phyloP scores from a whole-genome alignment of 2,113 vertebrate species.

The Archocentrus centrarchus region DNA sequence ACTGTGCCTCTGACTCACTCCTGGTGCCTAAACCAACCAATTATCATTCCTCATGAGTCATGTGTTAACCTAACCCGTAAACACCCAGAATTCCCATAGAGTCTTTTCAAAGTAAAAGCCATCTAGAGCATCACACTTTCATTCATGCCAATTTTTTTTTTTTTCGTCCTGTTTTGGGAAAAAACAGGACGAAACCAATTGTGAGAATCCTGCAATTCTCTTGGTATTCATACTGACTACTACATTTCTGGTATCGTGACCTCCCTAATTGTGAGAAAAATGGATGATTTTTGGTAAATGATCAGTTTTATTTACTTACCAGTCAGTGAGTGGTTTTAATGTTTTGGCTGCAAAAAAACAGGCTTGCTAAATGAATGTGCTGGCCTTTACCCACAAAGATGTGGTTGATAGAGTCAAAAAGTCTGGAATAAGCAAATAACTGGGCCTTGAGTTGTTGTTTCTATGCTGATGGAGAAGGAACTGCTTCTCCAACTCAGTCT shows the following conservation, averaged over 20 bases:
- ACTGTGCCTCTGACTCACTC: conserved; percentile 5
- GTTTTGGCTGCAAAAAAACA: too few species aligned
- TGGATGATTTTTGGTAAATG: too few species aligned
- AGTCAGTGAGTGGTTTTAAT: too few species aligned
- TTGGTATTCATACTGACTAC: too few species aligned
- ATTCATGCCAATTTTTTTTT: not conserved
- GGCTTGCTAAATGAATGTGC: not conserved
- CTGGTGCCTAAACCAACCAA: conserved; percentile 3
- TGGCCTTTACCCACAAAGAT: not conserved
- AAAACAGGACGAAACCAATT: too few species aligned
- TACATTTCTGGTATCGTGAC: too few species aligned
- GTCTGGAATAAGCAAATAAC: not conserved
- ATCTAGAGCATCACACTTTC: not conserved
- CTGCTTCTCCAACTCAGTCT: not conserved
- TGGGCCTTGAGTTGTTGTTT: not conserved
- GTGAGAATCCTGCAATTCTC: too few species aligned
- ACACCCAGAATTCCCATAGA: not conserved
- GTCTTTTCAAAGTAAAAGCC: conserved; percentile 6
- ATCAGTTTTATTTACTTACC: too few species aligned
- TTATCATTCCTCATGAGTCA: not conserved
- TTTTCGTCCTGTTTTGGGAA: not conserved
- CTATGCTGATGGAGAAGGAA: conserved; percentile 6
- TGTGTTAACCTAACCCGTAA: not conserved
- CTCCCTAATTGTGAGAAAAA: too few species aligned
- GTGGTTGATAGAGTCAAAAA: not conserved